phyloP scores from a whole-genome alignment of 2,113 vertebrate genomes.

The Falcunculus frontatus region DNA sequence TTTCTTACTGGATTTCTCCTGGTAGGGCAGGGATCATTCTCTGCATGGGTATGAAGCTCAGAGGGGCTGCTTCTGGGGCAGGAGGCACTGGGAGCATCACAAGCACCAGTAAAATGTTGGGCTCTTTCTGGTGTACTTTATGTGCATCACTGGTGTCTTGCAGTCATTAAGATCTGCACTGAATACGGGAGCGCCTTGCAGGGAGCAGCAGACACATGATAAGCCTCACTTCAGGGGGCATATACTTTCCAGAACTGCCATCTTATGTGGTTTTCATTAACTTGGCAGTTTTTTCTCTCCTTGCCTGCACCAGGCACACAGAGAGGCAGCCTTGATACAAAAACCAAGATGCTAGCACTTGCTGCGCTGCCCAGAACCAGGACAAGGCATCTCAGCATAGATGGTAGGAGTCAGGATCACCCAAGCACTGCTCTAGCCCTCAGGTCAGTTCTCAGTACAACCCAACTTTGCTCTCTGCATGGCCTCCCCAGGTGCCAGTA shows the following conservation, averaged over 20 bases:
- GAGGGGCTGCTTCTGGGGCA: not conserved
- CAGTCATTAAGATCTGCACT: not conserved
- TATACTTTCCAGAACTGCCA: not conserved
- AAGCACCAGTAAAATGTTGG: not conserved
- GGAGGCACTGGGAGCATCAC: not conserved
- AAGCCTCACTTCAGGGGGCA: not conserved
- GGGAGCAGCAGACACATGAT: not conserved
- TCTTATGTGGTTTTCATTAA: not conserved
- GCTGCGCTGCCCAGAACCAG: not conserved
- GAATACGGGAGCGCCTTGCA: not conserved
- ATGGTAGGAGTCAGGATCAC: not conserved
- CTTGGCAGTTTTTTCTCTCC: not conserved
- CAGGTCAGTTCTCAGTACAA: not conserved
- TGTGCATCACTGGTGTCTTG: too few relatives aligned
- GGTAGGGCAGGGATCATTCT: not conserved
- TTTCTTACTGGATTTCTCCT: not conserved
- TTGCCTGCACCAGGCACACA: not conserved
- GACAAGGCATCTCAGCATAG: not conserved
- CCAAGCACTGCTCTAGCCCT: not conserved
- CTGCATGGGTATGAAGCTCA: not conserved
- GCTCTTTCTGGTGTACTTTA: not conserved
- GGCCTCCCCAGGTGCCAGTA: not conserved
- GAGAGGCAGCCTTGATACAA: not conserved
- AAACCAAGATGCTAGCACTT: not conserved
- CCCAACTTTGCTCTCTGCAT: fast-evolving